Evolutionary conservation across 2,888 invertebrate species (phyloP).

Genomic region (Melinaea menophilus): DNA sequence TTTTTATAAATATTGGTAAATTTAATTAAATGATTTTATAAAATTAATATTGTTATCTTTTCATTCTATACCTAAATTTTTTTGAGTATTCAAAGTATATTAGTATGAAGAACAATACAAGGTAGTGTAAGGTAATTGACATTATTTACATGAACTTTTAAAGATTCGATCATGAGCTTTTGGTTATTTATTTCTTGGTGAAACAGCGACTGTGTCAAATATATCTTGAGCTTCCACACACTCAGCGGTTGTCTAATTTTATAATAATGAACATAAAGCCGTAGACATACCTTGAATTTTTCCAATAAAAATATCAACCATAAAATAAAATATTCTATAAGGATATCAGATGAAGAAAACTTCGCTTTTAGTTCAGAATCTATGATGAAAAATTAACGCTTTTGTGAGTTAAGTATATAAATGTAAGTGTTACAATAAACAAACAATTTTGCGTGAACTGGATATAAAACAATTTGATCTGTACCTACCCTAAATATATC

Average conservation of each 20-base stretch:
- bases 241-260: constrained; percentile 7
- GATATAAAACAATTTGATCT: neutral
- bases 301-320: neutral
- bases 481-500: neutral
- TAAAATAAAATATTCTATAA: neutral
- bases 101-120: too few relatives aligned
- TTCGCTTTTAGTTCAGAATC: too few relatives aligned
- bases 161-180: constrained; percentile 14
- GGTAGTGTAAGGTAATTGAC: neutral
- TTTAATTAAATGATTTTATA: too few relatives aligned
- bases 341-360: neutral
- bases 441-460: neutral
- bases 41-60: too few relatives aligned
- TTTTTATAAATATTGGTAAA: too few relatives aligned
- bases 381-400: neutral
- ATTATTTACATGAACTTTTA: neutral
- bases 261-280: constrained; percentile 14
- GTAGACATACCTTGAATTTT: neutral
- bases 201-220: constrained; percentile 10
- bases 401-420: too few relatives aligned
- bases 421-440: neutral
- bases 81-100: too few relatives aligned
- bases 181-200: constrained; percentile 18
- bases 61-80: too few relatives aligned
- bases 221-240: constrained; percentile 19